phyloP scores from a whole-genome alignment of 2,797 vertebrate species.

The Amblyraja radiata region DNA sequence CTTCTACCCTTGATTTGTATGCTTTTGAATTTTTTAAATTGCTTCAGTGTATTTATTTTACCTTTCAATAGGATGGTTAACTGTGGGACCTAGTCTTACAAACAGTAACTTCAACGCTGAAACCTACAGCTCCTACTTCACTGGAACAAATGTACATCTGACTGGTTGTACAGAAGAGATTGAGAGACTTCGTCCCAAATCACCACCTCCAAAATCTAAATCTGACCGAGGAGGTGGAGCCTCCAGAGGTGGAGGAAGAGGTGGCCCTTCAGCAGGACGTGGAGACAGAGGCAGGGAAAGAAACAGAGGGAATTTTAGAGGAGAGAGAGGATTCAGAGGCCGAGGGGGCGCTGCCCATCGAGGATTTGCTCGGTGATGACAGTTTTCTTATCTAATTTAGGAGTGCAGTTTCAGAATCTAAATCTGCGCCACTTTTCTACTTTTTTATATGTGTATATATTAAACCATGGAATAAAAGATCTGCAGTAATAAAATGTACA shows the following conservation, averaged over 20 bases:
- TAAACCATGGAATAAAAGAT: constrained; percentile 2
- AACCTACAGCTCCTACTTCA: constrained; percentile 76
- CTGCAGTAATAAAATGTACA: not conserved
- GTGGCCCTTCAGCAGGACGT: constrained; percentile 74
- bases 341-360: constrained; percentile 82
- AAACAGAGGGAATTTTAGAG: constrained; percentile 86
- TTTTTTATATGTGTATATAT: not conserved
- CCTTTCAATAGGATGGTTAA: constrained; percentile 79
- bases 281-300: constrained; percentile 86
- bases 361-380: constrained; percentile 79
- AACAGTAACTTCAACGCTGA: constrained; percentile 98
- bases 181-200: constrained; percentile 90
- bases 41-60: not conserved
- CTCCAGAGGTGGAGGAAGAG: constrained; percentile 74
- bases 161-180: constrained; percentile 94
- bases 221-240: constrained; percentile 81
- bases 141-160: constrained; percentile 70
- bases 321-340: constrained; percentile 82
- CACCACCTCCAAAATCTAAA: constrained; percentile 80
- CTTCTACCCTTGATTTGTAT: not conserved
- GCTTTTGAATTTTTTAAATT: not conserved
- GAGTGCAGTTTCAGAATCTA: constrained; percentile 6
- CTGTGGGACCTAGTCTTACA: constrained; percentile 89
- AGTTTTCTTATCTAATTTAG: not conserved
- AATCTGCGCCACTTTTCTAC: constrained; percentile 4